These are phyloP conservation scores for Pipistrellus nathusii DNA, from an alignment of 2,797 vertebrate species.

Conservation along the genomic window DNA sequence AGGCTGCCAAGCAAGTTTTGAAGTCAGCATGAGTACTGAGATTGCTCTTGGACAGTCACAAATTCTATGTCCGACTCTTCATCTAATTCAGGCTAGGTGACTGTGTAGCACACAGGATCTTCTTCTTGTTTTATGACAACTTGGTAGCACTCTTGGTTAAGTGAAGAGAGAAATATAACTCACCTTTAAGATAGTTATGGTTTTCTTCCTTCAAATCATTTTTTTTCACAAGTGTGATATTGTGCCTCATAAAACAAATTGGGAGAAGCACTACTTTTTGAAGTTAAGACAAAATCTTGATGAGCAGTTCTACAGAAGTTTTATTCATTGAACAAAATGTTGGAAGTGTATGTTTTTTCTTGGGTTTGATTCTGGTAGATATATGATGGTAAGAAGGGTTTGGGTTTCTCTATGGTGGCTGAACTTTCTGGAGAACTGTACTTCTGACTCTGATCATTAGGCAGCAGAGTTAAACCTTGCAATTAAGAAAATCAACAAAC, in stretches of 20 bases:
- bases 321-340: conserved; percentile 39
- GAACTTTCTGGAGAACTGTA: conserved; percentile 20
- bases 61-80: background rate
- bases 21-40: background rate
- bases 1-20: background rate
- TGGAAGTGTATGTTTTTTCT: background rate
- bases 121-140: background rate
- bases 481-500: conserved; percentile 53
- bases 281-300: conserved; percentile 68
- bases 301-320: conserved; percentile 63
- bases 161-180: conserved; percentile 56
- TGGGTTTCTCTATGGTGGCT: conserved; percentile 49
- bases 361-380: conserved; percentile 66
- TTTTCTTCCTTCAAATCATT: conserved; percentile 77
- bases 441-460: conserved; percentile 77
- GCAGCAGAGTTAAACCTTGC: conserved; percentile 68
- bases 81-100: background rate
- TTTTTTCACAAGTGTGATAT: conserved; percentile 72
- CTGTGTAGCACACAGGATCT: background rate
- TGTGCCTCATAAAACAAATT: conserved; percentile 75
- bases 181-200: conserved; percentile 58
- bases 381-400: background rate
- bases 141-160: background rate
- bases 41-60: background rate
- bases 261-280: conserved; percentile 71